A percentile compares a stretch with the other conserved stretches of the same genome.
Evolutionary conservation across 2,797 vertebrate species (phyloP).

Genomic region (Gymnoscopelus braueri): DNA sequence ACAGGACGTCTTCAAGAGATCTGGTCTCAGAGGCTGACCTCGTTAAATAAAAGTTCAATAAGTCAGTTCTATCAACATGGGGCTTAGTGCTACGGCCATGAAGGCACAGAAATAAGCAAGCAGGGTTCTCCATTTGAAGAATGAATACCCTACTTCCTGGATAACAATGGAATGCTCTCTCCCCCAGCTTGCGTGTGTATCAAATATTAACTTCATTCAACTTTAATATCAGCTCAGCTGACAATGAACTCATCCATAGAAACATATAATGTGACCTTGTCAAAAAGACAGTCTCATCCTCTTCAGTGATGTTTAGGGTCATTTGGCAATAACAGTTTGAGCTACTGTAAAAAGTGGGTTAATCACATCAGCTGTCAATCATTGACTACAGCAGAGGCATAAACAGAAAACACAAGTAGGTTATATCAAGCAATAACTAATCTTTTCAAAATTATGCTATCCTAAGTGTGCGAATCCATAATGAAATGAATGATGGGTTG

Average conservation of each 20-base stretch:
- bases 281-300: constrained; percentile 25
- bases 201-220: constrained; percentile 10
- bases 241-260: background rate
- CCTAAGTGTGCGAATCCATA: background rate
- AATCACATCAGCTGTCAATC: background rate
- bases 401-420: background rate
- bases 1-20: background rate
- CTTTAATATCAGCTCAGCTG: background rate
- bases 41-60: background rate
- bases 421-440: background rate
- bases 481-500: background rate
- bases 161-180: background rate
- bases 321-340: constrained; percentile 5
- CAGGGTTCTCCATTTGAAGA: background rate
- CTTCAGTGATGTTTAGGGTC: constrained; percentile 32
- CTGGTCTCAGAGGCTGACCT: constrained; percentile 1
- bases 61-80: no score
- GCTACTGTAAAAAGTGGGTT: constrained; percentile 29
- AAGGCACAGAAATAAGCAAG: no score
- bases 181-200: background rate
- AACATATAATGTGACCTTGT: no score
- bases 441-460: background rate
- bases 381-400: background rate
- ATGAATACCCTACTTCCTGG: constrained; percentile 17
- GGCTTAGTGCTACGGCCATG: no score